These are phyloP conservation scores for Octodon degus DNA, from an alignment of 2,113 vertebrate genomes.

Conservation along the genomic window DNA sequence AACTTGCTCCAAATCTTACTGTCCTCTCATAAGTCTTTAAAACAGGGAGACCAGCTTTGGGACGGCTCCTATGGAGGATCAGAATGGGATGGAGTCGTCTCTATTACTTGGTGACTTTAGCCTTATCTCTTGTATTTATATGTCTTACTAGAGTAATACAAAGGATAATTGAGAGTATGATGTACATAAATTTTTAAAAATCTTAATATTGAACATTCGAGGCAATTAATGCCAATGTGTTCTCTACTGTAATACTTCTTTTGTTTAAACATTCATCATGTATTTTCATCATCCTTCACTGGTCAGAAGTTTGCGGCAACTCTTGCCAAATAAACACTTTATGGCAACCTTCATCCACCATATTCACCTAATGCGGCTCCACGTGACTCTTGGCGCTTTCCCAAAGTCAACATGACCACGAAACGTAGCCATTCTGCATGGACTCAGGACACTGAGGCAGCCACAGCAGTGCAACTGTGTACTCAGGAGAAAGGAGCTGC, in stretches of 20 bases:
- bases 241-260: background rate
- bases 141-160: background rate
- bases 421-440: background rate
- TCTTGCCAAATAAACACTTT: background rate
- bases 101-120: background rate
- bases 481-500: background rate
- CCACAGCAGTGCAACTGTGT: background rate
- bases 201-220: background rate
- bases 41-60: background rate
- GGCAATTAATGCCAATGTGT: background rate
- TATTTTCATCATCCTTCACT: background rate
- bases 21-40: background rate
- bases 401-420: background rate
- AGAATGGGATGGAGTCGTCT: too few relatives aligned
- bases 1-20: background rate
- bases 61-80: accelerated
- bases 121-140: background rate
- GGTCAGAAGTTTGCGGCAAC: background rate
- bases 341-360: background rate
- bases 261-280: background rate
- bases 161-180: background rate
- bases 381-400: background rate
- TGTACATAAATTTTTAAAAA: background rate
- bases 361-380: background rate
- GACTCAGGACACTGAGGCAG: background rate